These are phyloP conservation scores for Macroramphosus scolopax DNA, from an alignment of 2,797 vertebrate species.

Conservation along the genomic window DNA sequence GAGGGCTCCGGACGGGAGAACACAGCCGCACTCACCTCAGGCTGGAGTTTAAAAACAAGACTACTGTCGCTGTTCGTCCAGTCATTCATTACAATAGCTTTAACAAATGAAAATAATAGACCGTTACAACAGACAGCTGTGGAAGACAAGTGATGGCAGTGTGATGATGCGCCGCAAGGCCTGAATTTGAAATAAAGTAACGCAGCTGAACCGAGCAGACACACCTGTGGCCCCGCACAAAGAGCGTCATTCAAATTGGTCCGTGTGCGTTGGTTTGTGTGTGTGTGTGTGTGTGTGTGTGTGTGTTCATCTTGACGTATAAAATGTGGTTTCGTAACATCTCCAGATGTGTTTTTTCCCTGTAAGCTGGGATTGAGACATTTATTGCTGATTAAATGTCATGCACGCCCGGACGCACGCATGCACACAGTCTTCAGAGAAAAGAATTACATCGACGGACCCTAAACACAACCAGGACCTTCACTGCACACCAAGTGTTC, in stretches of 20 bases:
- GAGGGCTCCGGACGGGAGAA: too few relatives aligned
- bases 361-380: constrained; percentile 57
- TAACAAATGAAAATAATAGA: too few relatives aligned
- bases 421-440: too few relatives aligned
- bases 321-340: constrained; percentile 72
- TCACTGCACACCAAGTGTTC: too few relatives aligned
- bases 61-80: too few relatives aligned
- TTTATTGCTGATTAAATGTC: constrained; percentile 63
- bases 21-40: too few relatives aligned
- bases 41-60: too few relatives aligned
- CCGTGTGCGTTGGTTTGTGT: constrained; percentile 14
- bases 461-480: too few relatives aligned
- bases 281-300: constrained; percentile 20
- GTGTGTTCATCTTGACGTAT: constrained; percentile 34
- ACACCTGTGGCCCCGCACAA: constrained; percentile 64
- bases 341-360: constrained; percentile 65
- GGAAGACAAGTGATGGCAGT: too few relatives aligned
- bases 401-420: constrained; percentile 17
- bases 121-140: too few relatives aligned
- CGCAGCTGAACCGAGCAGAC: constrained; percentile 45
- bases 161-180: constrained; percentile 16
- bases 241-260: constrained; percentile 7
- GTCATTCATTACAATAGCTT: too few relatives aligned
- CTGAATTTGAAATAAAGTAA: constrained; percentile 55
- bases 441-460: too few relatives aligned